Conservation (phyloP, 2,797 vertebrate genomes). For the Hoplostethus mediterraneus region DNA sequence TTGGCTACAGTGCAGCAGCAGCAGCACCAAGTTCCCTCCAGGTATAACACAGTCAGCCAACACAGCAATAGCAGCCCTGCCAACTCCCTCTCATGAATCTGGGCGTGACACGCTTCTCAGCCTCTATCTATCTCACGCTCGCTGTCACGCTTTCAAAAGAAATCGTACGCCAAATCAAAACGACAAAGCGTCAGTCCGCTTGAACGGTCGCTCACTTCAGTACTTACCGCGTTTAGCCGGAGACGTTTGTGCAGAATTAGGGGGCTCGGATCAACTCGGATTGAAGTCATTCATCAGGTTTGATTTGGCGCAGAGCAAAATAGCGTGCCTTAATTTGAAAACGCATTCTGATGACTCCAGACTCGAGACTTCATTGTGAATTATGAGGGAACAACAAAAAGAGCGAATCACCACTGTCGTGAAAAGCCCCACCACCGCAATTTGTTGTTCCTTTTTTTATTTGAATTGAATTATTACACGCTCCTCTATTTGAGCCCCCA, state of each 20-base stretch:
- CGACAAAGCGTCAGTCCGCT: conserved; percentile 61
- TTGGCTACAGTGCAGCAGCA: conserved; percentile 69
- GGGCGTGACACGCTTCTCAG: conserved; percentile 69
- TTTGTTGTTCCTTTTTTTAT: conserved; percentile 4
- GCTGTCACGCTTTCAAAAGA: conserved; percentile 66
- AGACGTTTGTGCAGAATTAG: conserved; percentile 30
- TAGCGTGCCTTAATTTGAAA: conserved; percentile 38
- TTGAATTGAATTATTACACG: not conserved
- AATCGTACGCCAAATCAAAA: conserved; percentile 70
- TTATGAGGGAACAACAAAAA: conserved; percentile 22
- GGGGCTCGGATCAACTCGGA: conserved; percentile 50
- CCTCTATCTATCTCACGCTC: conserved; percentile 62
- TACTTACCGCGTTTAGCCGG: conserved; percentile 64
- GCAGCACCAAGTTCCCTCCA: conserved; percentile 70
- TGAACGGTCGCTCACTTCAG: conserved; percentile 53
- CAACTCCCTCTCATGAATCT: conserved; percentile 71
- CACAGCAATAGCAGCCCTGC: conserved; percentile 67
- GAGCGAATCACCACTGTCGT: conserved; percentile 22
- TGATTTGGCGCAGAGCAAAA: conserved; percentile 35
- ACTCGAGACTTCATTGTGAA: conserved; percentile 27
- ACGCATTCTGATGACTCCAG: conserved; percentile 40
- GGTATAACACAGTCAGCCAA: conserved; percentile 73
- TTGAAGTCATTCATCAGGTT: conserved; percentile 54
- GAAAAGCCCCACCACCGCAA: conserved; percentile 27
- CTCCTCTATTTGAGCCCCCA: too few species aligned